phyloP scores from a whole-genome alignment of 2,888 invertebrate genomes.

The Heliothis peltigera region DNA sequence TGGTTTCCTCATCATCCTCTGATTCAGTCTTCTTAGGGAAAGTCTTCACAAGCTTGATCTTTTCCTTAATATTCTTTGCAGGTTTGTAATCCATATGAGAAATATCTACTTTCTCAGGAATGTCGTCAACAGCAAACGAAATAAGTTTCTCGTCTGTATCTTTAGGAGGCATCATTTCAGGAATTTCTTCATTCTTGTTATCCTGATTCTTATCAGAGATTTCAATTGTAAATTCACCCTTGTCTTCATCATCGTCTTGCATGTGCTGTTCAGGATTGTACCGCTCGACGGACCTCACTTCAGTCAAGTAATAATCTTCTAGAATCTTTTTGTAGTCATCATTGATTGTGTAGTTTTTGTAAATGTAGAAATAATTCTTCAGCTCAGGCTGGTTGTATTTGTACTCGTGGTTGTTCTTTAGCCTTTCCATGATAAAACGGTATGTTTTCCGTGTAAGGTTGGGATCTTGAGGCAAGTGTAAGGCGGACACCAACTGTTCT shows the following conservation, averaged over 20 bases:
- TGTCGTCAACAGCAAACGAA: conserved; percentile 86
- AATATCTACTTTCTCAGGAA: conserved; percentile 82
- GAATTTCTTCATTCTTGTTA: conserved; percentile 73
- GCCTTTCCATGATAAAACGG: conserved; percentile 84
- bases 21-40: conserved; percentile 86
- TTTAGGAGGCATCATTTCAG: conserved; percentile 80
- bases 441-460: conserved; percentile 84
- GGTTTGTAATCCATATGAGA: conserved; percentile 79
- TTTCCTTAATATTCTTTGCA: conserved; percentile 87
- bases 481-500: conserved; percentile 88
- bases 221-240: conserved; percentile 74
- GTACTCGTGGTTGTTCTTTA: conserved; percentile 86
- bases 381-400: conserved; percentile 90
- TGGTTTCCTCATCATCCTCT: conserved; percentile 89
- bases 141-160: conserved; percentile 89
- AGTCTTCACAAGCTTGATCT: conserved; percentile 88
- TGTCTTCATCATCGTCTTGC: conserved; percentile 72
- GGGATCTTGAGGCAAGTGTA: conserved; percentile 89
- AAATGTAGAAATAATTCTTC: conserved; percentile 92
- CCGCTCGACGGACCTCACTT: conserved; percentile 90
- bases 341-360: conserved; percentile 91
- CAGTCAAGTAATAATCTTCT: conserved; percentile 90
- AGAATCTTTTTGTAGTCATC: conserved; percentile 90
- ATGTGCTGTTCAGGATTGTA: conserved; percentile 74
- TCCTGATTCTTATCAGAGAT: conserved; percentile 78